A percentile compares a stretch with the other conserved stretches of the same genome.
Evolutionary conservation across 1,140 invertebrate genomes (phyloP).

Genomic region (Ganaspis sp.): DNA sequence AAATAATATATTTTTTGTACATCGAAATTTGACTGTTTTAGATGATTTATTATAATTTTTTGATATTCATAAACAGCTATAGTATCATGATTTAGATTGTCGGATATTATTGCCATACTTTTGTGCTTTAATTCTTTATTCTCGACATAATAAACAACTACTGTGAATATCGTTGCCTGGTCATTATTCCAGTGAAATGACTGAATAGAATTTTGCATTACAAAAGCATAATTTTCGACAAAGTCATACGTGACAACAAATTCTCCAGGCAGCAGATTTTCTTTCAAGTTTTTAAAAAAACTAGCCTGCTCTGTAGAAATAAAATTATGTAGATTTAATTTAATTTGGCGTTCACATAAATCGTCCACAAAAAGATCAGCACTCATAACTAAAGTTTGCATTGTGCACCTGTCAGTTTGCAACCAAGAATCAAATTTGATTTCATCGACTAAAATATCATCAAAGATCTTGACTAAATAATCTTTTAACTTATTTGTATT

Average conservation of each 20-base stretch:
- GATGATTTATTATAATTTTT: conserved; percentile 39
- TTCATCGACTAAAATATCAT: conserved; percentile 49
- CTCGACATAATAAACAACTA: conserved; percentile 49
- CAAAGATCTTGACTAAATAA: conserved; percentile 39
- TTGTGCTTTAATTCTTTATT: conserved; percentile 33
- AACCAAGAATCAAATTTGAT: conserved; percentile 57
- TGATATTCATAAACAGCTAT: conserved; percentile 46
- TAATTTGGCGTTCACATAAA: conserved; percentile 28
- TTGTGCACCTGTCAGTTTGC: conserved; percentile 47
- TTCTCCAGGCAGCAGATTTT: conserved; percentile 42
- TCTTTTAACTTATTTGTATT: conserved; percentile 38
- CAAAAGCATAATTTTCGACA: conserved; percentile 37
- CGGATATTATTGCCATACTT: conserved; percentile 31
- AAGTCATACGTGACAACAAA: conserved; percentile 48
- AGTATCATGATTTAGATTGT: conserved; percentile 45
- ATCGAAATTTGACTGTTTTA: conserved; percentile 4
- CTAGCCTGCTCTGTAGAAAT: conserved; percentile 49
- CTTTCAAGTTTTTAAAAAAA: conserved; percentile 48
- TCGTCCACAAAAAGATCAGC: conserved; percentile 24
- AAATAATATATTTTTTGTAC: conserved; percentile 43
- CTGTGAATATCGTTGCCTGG: conserved; percentile 60
- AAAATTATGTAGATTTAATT: conserved; percentile 35
- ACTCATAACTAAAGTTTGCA: conserved; percentile 45
- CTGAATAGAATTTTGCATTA: conserved; percentile 39
- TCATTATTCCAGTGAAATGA: conserved; percentile 55